Evolutionary conservation across 2,113 vertebrate genomes (phyloP).

Genomic region (Panthera uncia): DNA sequence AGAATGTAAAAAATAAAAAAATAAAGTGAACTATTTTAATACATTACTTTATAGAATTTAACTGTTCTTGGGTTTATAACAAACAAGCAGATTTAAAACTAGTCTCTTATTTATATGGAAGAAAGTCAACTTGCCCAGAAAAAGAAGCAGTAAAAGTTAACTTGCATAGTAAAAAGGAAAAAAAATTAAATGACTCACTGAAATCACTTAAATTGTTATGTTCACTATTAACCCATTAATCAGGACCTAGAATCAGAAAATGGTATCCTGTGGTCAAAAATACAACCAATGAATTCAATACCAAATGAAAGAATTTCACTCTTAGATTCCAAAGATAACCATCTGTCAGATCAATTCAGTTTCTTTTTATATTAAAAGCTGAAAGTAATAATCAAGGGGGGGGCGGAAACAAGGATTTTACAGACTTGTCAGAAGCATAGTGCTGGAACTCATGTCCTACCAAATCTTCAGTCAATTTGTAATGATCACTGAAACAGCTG

Average conservation of each 20-base stretch:
- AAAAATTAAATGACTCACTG: background rate
- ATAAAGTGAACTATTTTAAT: background rate
- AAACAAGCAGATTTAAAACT: slow-evolving; percentile 27
- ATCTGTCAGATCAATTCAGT: background rate
- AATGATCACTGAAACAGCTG: background rate
- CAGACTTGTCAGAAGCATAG: background rate
- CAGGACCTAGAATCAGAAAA: background rate
- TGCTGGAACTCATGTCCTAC: background rate
- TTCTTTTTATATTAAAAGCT: slow-evolving; percentile 23
- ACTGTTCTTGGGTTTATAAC: background rate
- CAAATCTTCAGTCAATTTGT: background rate
- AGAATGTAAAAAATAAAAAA: background rate
- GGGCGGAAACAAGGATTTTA: background rate
- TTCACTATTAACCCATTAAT: slow-evolving; percentile 38
- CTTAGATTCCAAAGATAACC: background rate
- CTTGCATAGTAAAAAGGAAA: background rate
- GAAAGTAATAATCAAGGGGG: background rate
- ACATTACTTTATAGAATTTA: slow-evolving; percentile 4
- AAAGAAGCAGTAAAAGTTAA: background rate
- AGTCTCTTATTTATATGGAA: background rate
- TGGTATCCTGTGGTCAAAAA: background rate
- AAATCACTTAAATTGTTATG: slow-evolving; percentile 11
- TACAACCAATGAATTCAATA: background rate
- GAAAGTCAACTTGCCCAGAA: background rate
- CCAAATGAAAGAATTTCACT: background rate